phyloP scores from a whole-genome alignment of 2,113 vertebrate species.

The Salminus brasiliensis region DNA sequence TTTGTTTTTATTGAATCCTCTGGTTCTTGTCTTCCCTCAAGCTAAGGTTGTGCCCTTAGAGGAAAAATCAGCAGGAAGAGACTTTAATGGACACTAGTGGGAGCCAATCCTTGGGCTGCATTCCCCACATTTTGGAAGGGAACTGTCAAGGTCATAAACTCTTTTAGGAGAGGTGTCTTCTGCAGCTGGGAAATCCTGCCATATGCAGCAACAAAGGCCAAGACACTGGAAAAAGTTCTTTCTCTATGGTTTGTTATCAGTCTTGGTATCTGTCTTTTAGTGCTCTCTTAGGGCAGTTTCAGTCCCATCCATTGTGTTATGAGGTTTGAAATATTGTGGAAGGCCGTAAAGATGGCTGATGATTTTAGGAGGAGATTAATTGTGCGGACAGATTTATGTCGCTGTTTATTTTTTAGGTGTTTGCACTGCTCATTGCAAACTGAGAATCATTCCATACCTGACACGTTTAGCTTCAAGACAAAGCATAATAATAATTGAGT shows the following conservation, averaged over 20 bases:
- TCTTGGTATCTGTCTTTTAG: slow-evolving; percentile 1
- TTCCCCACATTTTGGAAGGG: slow-evolving; percentile 67
- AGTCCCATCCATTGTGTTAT: background rate
- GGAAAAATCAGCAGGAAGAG: slow-evolving; percentile 43
- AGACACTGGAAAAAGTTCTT: slow-evolving; percentile 11
- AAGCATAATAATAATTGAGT: background rate
- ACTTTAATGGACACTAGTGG: slow-evolving; percentile 46
- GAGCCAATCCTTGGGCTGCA: slow-evolving; percentile 49
- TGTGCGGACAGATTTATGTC: background rate
- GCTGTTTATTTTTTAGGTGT: background rate
- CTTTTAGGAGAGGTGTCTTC: slow-evolving; percentile 48
- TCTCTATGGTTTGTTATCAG: background rate
- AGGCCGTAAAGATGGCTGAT: background rate
- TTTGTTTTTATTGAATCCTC: background rate
- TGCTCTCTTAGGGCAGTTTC: background rate
- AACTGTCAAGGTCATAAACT: slow-evolving; percentile 62
- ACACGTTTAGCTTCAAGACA: background rate
- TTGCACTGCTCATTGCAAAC: background rate
- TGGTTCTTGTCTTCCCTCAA: slow-evolving; percentile 1
- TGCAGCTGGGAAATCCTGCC: slow-evolving; percentile 44
- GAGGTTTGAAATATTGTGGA: background rate
- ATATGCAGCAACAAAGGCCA: slow-evolving; percentile 53
- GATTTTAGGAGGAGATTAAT: background rate
- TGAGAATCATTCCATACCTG: background rate
- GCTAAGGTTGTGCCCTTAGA: slow-evolving; percentile 45